phyloP scores from a whole-genome alignment of 2,888 invertebrate species.

The Phalera bucephala region DNA sequence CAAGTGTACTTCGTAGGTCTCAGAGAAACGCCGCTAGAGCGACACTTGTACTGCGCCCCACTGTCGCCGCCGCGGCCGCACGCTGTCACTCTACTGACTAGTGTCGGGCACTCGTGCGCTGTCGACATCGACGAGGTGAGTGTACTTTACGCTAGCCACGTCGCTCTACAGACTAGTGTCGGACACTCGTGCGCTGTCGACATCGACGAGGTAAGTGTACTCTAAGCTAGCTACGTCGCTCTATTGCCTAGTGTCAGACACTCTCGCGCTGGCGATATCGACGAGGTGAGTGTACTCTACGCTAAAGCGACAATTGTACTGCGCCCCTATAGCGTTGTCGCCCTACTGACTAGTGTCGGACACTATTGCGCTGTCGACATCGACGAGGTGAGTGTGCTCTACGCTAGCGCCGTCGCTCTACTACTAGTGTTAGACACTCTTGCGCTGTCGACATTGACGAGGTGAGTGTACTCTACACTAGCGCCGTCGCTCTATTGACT shows the following conservation, averaged over 20 bases:
- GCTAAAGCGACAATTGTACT: slow-evolving; percentile 97
- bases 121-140: slow-evolving; percentile 90
- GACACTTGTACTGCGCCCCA: slow-evolving; percentile 94
- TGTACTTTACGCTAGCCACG: too few species aligned
- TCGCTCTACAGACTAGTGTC: slow-evolving; percentile 89
- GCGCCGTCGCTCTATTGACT: slow-evolving; percentile 89
- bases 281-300: too few species aligned
- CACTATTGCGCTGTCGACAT: slow-evolving; percentile 93
- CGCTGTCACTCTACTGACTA: slow-evolving; percentile 89
- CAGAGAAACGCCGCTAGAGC: slow-evolving; percentile 95
- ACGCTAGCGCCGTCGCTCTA: too few species aligned
- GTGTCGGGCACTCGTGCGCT: slow-evolving; percentile 92
- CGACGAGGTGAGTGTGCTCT: slow-evolving; percentile 88
- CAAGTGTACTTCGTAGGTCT: slow-evolving; percentile 96
- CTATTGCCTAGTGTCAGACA: too few species aligned
- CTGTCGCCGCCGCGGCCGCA: slow-evolving; percentile 84
- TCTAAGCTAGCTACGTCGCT: too few species aligned
- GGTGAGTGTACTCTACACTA: too few species aligned
- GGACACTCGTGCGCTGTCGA: slow-evolving; percentile 94
- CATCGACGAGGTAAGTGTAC: slow-evolving; percentile 89
- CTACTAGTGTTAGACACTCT: too few species aligned
- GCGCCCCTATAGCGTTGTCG: slow-evolving; percentile 89
- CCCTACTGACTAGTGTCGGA: slow-evolving; percentile 91
- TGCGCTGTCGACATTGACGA: too few species aligned
- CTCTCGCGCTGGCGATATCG: too few species aligned